phyloP scores from a whole-genome alignment of 2,113 vertebrate species.

The Scomber scombrus region DNA sequence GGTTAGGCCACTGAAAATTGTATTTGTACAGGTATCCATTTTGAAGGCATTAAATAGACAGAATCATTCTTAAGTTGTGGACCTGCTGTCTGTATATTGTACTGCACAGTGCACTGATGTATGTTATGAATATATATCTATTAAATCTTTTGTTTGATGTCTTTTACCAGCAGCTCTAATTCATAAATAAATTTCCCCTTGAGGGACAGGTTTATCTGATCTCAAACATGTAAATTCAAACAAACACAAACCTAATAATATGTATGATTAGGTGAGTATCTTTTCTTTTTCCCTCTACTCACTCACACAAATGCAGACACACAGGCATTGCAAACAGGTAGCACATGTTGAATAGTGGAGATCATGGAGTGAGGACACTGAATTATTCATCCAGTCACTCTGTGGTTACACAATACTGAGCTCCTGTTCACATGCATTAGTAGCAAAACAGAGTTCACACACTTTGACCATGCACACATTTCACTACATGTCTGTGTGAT shows the following conservation, averaged over 20 bases:
- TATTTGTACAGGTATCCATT: not conserved
- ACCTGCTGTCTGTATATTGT: not conserved
- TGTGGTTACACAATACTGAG: constrained; percentile 47
- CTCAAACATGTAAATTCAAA: constrained; percentile 40
- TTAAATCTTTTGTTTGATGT: constrained; percentile 9
- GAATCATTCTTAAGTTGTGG: not conserved
- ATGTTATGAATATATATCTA: not conserved
- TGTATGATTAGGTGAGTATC: constrained; percentile 15
- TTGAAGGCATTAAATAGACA: not conserved
- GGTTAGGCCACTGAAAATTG: not conserved
- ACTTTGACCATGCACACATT: constrained; percentile 42
- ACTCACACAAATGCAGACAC: not conserved
- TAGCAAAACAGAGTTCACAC: constrained; percentile 50
- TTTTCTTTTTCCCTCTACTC: not conserved
- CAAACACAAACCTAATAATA: constrained; percentile 35
- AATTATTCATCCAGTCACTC: constrained; percentile 72
- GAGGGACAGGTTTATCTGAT: constrained; percentile 31
- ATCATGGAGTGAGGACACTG: constrained; percentile 61
- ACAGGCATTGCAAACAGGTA: constrained; percentile 25
- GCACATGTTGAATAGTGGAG: constrained; percentile 41
- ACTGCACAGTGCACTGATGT: not conserved
- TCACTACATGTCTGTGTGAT: not conserved
- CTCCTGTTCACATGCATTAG: constrained; percentile 59
- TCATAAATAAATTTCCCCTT: constrained; percentile 6
- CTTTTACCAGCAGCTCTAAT: constrained; percentile 24